phyloP scores from a whole-genome alignment of 1,140 invertebrate species.

The Trichonephila clavata region DNA sequence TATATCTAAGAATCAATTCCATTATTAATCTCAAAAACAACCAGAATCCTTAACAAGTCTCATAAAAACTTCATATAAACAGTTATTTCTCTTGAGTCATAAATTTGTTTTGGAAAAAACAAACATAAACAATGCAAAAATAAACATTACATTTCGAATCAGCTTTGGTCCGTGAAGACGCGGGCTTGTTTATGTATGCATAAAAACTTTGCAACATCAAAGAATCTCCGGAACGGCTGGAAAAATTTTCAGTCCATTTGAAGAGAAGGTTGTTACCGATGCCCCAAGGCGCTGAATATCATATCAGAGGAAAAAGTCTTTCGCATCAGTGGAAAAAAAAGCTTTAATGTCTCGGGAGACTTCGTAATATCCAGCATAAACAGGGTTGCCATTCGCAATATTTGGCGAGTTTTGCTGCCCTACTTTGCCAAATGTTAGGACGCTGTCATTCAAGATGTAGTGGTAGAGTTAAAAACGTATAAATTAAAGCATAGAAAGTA shows the following conservation, averaged over 20 bases:
- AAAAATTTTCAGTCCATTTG: conserved; percentile 22
- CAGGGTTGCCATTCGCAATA: background rate
- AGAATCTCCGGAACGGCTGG: background rate
- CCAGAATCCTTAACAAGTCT: background rate
- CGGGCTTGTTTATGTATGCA: background rate
- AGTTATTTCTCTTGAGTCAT: no score
- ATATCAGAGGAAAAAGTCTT: conserved; percentile 23
- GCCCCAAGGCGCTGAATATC: conserved; percentile 21
- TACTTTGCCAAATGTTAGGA: background rate
- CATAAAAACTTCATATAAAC: background rate
- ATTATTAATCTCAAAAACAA: no score
- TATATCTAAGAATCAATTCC: no score
- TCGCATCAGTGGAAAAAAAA: conserved; percentile 7
- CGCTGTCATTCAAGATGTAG: no score
- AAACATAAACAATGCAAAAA: background rate
- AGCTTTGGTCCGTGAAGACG: background rate
- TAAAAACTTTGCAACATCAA: background rate
- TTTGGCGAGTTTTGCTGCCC: background rate
- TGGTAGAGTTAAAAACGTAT: no score
- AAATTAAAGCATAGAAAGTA: no score
- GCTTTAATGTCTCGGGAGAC: conserved; percentile 20
- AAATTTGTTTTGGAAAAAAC: background rate
- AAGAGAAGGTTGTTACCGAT: conserved; percentile 25
- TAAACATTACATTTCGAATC: background rate
- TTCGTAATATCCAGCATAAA: conserved; percentile 8